A percentile compares a stretch with the other conserved stretches of the same genome.
These are phyloP conservation scores for Watersipora subatra DNA, from an alignment of 1,140 invertebrate species.

Conservation along the genomic window DNA sequence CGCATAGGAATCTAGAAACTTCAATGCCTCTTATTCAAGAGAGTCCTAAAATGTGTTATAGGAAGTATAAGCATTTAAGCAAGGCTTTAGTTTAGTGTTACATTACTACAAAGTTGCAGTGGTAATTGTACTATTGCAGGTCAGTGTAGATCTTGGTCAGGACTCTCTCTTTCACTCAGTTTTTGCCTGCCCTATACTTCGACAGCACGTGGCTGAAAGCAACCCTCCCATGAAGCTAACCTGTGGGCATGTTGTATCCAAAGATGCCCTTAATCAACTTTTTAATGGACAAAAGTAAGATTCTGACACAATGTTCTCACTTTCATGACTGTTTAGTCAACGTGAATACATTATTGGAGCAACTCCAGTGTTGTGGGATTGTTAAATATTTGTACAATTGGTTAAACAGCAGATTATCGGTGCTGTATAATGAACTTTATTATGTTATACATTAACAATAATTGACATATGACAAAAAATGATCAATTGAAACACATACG, in stretches of 20 bases:
- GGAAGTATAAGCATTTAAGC: too few relatives aligned
- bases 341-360: neutral
- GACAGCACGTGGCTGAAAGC: conserved; percentile 84
- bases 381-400: neutral
- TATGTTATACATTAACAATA: too few relatives aligned
- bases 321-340: neutral
- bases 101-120: too few relatives aligned
- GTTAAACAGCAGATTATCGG: neutral
- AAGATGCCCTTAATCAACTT: conserved; percentile 88
- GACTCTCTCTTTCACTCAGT: conserved; percentile 87
- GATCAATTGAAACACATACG: too few relatives aligned
- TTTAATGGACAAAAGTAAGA: conserved; percentile 73
- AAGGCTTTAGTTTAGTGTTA: too few relatives aligned
- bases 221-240: conserved; percentile 93
- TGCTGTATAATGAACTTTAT: too few relatives aligned
- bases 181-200: conserved; percentile 93
- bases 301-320: neutral
- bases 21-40: too few relatives aligned
- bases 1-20: too few relatives aligned
- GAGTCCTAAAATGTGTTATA: too few relatives aligned
- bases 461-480: too few relatives aligned
- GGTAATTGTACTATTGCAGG: too few relatives aligned
- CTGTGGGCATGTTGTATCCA: conserved; percentile 95
- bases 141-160: conserved; percentile 76
- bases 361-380: too few relatives aligned